A percentile compares a stretch with the other conserved stretches of the same genome.
phyloP scores from a whole-genome alignment of 2,797 vertebrate genomes.

The Myotis myotis region DNA sequence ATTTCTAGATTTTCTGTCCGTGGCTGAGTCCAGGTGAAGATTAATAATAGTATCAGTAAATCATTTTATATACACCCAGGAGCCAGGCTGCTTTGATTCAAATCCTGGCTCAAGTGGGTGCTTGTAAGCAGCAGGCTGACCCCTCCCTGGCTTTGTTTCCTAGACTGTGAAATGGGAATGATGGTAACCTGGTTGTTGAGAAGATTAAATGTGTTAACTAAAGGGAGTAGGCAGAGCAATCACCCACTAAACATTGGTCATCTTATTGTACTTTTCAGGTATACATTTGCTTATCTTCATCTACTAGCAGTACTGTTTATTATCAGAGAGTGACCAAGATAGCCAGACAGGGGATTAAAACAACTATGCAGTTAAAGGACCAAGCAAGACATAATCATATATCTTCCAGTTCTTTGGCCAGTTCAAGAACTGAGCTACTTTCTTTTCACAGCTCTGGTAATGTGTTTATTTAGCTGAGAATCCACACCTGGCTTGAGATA shows the following conservation, averaged over 20 bases:
- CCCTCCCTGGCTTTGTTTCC: not conserved
- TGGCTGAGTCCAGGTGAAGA: not conserved
- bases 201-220: not conserved
- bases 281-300: not conserved
- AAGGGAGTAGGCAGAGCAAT: not conserved
- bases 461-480: not conserved
- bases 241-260: not conserved
- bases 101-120: not conserved
- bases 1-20: not conserved
- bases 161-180: not conserved
- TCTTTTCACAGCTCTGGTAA: not conserved
- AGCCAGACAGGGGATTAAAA: not conserved
- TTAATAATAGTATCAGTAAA: not conserved
- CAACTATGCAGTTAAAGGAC: not conserved
- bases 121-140: not conserved
- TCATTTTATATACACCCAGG: not conserved
- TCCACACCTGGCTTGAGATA: not conserved
- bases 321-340: not conserved
- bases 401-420: not conserved
- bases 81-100: not conserved
- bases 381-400: accelerated
- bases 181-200: not conserved
- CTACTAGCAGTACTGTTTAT: not conserved
- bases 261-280: accelerated
- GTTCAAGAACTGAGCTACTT: not conserved